A percentile compares a stretch with the other conserved stretches of the same genome.
These are phyloP conservation scores for Noctilio leporinus DNA, from an alignment of 2,113 vertebrate genomes.

Conservation along the genomic window DNA sequence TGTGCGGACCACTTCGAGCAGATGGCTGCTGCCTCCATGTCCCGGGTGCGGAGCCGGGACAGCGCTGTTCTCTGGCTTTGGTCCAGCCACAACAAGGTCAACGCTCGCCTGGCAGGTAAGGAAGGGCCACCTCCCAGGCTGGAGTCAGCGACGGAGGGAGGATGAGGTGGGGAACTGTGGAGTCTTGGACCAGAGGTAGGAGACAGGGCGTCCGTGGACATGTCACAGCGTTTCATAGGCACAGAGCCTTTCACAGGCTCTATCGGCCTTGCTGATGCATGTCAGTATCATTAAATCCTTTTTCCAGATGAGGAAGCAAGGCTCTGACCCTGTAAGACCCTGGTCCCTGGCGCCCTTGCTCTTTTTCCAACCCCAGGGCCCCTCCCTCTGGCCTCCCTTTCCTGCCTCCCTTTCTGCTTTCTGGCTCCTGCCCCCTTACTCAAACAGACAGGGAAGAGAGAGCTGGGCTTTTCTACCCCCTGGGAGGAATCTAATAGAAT, in stretches of 20 bases:
- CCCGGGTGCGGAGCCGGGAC: constrained; percentile 58
- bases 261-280: background rate
- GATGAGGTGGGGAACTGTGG: too few species aligned
- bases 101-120: constrained; percentile 90
- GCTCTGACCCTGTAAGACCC: background rate
- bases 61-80: constrained; percentile 88
- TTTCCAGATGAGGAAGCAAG: background rate
- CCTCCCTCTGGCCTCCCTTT: background rate
- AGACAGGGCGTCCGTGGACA: rapidly evolving
- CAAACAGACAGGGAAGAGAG: background rate
- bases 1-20: constrained; percentile 90
- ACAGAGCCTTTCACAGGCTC: rapidly evolving
- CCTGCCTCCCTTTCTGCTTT: background rate
- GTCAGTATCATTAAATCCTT: background rate
- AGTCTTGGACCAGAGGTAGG: background rate
- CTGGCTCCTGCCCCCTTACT: background rate
- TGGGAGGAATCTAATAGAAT: background rate
- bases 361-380: background rate
- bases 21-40: constrained; percentile 85
- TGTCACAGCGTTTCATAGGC: background rate
- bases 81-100: constrained; percentile 91
- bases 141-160: background rate
- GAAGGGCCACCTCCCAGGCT: background rate
- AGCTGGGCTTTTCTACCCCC: background rate
- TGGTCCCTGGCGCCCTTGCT: background rate